phyloP scores from a whole-genome alignment of 2,113 vertebrate genomes.

The Dicaeum eximium region DNA sequence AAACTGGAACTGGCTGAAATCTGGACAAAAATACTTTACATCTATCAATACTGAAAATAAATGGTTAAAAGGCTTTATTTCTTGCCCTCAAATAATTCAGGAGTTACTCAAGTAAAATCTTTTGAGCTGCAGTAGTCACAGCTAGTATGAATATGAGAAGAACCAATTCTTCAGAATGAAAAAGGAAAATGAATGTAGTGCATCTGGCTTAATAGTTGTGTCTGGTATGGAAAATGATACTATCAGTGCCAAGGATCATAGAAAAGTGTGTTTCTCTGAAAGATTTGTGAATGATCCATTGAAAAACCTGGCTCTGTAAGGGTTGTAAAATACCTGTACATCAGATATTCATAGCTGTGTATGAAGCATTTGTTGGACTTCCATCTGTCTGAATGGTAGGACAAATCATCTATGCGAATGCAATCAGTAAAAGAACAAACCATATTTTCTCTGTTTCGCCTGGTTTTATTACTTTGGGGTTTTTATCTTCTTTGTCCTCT shows the following conservation, averaged over 20 bases:
- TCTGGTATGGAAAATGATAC: slow-evolving; percentile 2
- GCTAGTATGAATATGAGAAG: background rate
- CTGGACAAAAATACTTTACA: background rate
- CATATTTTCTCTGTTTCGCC: background rate
- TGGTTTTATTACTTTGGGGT: background rate
- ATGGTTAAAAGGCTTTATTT: background rate
- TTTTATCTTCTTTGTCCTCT: background rate
- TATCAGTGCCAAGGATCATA: slow-evolving; percentile 1
- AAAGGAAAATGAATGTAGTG: background rate
- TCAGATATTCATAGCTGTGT: background rate
- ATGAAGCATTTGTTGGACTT: background rate
- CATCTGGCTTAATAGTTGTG: background rate
- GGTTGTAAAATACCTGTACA: background rate
- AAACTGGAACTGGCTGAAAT: background rate
- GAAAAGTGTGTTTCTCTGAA: slow-evolving; percentile 8
- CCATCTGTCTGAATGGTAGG: background rate
- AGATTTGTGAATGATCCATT: slow-evolving; percentile 24
- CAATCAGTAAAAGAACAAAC: background rate
- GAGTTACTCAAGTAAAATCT: background rate
- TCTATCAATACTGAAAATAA: background rate
- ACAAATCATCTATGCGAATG: background rate
- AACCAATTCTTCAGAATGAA: background rate
- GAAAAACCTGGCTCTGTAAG: background rate
- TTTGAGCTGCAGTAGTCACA: background rate
- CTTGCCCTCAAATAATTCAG: background rate